Evolutionary conservation across 2,797 vertebrate species (phyloP).

Genomic region (Dendrocincla tyrannina): DNA sequence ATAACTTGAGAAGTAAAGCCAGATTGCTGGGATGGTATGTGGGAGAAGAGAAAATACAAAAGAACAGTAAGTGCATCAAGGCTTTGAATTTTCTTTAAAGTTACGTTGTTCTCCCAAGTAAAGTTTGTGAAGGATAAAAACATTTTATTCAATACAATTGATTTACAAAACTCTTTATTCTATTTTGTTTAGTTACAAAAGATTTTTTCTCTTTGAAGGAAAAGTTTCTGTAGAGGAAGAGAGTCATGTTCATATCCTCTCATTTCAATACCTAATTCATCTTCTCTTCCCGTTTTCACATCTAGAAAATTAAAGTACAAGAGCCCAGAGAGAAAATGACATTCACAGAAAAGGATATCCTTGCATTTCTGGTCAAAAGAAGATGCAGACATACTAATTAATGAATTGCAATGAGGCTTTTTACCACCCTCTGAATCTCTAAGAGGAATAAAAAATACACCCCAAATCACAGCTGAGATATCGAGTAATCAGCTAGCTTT

Average conservation of each 20-base stretch:
- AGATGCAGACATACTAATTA: constrained; percentile 63
- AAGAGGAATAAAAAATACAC: constrained; percentile 45
- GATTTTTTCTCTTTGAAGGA: not conserved
- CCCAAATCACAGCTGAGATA: constrained; percentile 50
- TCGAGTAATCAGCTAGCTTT: constrained; percentile 21
- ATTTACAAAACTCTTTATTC: not conserved
- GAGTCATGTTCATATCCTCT: not conserved
- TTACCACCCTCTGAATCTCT: constrained; percentile 47
- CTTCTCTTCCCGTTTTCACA: constrained; percentile 35
- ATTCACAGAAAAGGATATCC: constrained; percentile 64
- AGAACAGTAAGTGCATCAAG: not conserved
- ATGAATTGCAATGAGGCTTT: constrained; percentile 62
- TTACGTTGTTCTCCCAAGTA: not conserved
- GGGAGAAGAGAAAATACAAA: not conserved
- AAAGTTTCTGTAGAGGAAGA: constrained; percentile 20
- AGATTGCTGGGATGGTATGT: not conserved
- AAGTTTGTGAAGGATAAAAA: constrained; percentile 7
- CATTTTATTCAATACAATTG: not conserved
- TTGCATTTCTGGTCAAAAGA: constrained; percentile 62
- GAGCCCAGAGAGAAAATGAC: constrained; percentile 56
- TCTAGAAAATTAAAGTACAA: constrained; percentile 69
- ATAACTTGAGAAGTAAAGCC: not conserved
- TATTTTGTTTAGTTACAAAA: not conserved
- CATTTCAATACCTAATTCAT: constrained; percentile 39
- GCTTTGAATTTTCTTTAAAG: not conserved